Evolutionary conservation across 2,888 invertebrate species (phyloP).

Genomic region (Parnassius mnemosyne): DNA sequence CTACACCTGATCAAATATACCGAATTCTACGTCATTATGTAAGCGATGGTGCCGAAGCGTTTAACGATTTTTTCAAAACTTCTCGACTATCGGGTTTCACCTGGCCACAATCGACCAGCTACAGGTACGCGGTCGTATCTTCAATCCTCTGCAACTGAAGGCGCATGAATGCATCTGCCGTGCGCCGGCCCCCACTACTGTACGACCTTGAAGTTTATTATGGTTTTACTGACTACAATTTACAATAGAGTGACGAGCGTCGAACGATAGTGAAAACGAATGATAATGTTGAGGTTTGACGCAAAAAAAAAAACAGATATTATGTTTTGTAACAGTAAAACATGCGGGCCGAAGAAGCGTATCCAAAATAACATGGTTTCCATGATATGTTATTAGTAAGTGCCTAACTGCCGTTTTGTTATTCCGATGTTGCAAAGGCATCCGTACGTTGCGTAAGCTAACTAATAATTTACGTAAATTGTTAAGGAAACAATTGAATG

Average conservation of each 20-base stretch:
- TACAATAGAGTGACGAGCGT: conserved; percentile 75
- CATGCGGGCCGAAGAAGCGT: conserved; percentile 51
- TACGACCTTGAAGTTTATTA: conserved; percentile 76
- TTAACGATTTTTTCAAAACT: background rate
- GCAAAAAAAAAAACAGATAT: conserved; percentile 42
- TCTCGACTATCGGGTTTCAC: background rate
- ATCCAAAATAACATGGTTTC: conserved; percentile 39
- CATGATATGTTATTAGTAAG: conserved; percentile 24
- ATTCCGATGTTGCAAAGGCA: conserved; percentile 44
- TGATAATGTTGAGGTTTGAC: conserved; percentile 46
- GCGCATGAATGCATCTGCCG: conserved; percentile 45
- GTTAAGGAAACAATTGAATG: conserved; percentile 40
- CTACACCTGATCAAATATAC: conserved; percentile 42
- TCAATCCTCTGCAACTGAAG: conserved; percentile 50
- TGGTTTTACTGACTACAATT: conserved; percentile 75
- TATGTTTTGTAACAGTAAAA: conserved; percentile 54
- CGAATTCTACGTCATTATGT: conserved; percentile 25
- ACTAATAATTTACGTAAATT: conserved; percentile 49
- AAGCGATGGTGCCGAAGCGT: background rate
- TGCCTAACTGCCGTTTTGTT: conserved; percentile 39
- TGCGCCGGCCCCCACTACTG: conserved; percentile 62
- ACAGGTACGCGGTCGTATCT: conserved; percentile 14
- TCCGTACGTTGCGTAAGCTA: conserved; percentile 35
- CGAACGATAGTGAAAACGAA: conserved; percentile 67
- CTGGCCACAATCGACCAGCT: background rate